These are phyloP conservation scores for Phasianus colchicus DNA, from an alignment of 2,113 vertebrate species.

Conservation along the genomic window DNA sequence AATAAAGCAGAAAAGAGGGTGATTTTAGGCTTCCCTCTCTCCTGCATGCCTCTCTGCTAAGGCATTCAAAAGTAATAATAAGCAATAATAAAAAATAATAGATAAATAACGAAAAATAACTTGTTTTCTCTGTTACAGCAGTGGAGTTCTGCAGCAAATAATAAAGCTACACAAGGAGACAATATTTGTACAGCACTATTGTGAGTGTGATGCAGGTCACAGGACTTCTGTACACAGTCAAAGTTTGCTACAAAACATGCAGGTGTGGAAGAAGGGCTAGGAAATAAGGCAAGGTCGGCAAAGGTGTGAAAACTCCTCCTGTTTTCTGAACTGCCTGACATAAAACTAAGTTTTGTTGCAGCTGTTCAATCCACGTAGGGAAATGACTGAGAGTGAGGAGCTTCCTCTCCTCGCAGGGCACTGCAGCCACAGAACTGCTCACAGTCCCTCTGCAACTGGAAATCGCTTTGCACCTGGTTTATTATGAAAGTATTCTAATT, in stretches of 20 bases:
- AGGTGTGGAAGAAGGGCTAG: not conserved
- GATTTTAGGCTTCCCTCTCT: not conserved
- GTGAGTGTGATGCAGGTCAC: not conserved
- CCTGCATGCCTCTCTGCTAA: not conserved
- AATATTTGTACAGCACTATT: not conserved
- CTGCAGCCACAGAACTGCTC: not conserved
- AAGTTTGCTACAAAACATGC: not conserved
- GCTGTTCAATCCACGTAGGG: not conserved
- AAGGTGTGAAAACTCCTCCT: not conserved
- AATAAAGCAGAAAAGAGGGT: not conserved
- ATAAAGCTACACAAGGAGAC: not conserved
- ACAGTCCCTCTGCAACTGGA: rapidly evolving
- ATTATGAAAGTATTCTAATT: not conserved
- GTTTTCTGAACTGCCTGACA: not conserved
- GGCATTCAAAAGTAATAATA: not conserved
- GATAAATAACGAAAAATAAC: not conserved
- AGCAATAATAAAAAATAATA: not conserved
- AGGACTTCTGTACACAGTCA: not conserved
- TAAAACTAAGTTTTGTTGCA: not conserved
- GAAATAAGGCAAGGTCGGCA: not conserved
- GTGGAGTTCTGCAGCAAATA: not conserved
- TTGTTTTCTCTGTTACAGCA: not conserved
- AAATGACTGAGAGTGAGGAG: not conserved
- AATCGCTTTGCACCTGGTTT: not conserved
- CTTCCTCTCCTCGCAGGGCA: not conserved